phyloP scores from a whole-genome alignment of 2,113 vertebrate genomes.

The Petrocephalus zakoni region DNA sequence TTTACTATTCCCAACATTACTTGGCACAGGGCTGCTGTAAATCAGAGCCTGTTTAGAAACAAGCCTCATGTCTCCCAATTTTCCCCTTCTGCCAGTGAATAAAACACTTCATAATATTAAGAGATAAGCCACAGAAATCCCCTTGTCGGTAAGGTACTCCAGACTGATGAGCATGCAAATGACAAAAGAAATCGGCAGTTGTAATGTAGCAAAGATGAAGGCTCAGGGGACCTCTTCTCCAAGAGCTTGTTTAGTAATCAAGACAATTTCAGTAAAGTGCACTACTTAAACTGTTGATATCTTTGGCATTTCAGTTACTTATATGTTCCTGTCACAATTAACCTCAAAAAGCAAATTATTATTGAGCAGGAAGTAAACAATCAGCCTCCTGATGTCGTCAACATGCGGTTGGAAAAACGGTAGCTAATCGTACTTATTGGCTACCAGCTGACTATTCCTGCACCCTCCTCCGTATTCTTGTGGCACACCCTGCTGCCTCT shows the following conservation, averaged over 20 bases:
- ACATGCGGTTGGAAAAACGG: not conserved
- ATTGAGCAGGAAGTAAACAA: not conserved
- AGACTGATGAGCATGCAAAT: not conserved
- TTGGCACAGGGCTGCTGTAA: not conserved
- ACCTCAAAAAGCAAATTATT: not conserved
- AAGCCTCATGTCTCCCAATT: not conserved
- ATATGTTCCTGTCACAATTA: not conserved
- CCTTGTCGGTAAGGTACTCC: not conserved
- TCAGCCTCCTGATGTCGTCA: not conserved
- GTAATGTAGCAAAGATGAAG: not conserved
- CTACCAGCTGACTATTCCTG: not conserved
- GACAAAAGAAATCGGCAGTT: not conserved
- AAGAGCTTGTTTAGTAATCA: not conserved
- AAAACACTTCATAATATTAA: not conserved
- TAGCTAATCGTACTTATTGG: not conserved
- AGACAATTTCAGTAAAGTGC: not conserved
- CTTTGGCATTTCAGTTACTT: not conserved
- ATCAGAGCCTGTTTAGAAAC: not conserved
- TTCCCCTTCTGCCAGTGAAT: not conserved
- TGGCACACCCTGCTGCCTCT: not conserved
- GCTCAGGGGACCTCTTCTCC: not conserved
- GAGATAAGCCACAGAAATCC: not conserved
- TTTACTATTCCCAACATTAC: not conserved
- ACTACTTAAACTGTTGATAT: not conserved
- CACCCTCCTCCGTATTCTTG: slow-evolving; percentile 9